Conservation (phyloP, 2,888 invertebrate species). For the Heliconius ethilla region DNA sequence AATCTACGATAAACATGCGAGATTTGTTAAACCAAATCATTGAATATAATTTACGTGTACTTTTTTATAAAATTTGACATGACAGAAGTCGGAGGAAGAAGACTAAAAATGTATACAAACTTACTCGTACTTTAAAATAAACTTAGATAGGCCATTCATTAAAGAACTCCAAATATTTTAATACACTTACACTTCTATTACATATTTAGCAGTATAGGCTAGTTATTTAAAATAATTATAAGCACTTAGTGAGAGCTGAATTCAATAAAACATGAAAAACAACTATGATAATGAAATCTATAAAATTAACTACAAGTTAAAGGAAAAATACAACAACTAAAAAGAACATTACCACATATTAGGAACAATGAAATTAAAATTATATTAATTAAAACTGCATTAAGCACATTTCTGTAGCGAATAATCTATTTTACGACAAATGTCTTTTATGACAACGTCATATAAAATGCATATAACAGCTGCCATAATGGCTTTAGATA, state of each 20-base stretch:
- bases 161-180: not conserved
- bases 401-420: conserved; percentile 15
- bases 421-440: conserved; percentile 30
- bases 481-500: conserved; percentile 15
- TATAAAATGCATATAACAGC: conserved; percentile 23
- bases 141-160: not conserved
- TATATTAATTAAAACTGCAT: conserved; percentile 7
- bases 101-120: not conserved
- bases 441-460: conserved; percentile 33
- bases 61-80: not conserved
- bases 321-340: not conserved
- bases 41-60: not conserved
- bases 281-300: not conserved
- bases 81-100: not conserved
- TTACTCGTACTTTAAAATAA: not conserved
- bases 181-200: not conserved
- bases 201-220: not conserved
- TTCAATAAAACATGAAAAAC: not conserved
- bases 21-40: not conserved
- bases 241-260: not conserved
- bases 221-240: not conserved
- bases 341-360: conserved; percentile 34
- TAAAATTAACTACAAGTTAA: too few relatives aligned
- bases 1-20: too few relatives aligned
- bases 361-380: conserved; percentile 13